Evolutionary conservation across 2,113 vertebrate genomes (phyloP), one percentile per base, ranked within the genome.

Genomic region (Petrocephalus zakoni): DNA sequence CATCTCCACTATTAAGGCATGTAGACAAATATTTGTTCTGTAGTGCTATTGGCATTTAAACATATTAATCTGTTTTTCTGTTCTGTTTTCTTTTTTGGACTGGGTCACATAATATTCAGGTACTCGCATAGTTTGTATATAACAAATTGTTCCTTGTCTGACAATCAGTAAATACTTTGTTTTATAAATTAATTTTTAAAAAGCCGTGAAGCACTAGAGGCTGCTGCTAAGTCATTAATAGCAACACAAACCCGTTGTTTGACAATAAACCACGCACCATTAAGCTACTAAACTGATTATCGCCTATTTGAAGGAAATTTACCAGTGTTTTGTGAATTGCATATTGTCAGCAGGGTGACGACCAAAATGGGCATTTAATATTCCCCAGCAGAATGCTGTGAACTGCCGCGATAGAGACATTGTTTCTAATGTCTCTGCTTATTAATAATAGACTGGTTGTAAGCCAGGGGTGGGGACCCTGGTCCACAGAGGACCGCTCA

Each of bases 201-300:
- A 56, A 86, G 52, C 52, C 51, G 13, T 56, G 55, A 86, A 86
- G 52, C 29, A 4, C 84, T 37, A n/a, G n/a, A 53, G 84, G 84
- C 29, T 34, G 51, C 5, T 19, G 52, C 25, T 42, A 85, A 85
- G 49, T 53, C 83, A 85, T 52, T 51, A 85, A 29, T 52, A 85
- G 46, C n/a, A 13, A 49, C 83, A 29, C n/a, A 13, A 25, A 49
- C 49, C 49, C 29, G 83, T 85, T 5, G 51, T 49, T 42, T 86
- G 84, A 86, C 84, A 86, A 86, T 86, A 52, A 86, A 86, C 84
- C 84, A 56, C 21, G 84, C 61, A 58, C 49, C 85, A 68, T 85
- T 83, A 85, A 84, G 85, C 22, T 55, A 85, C 53, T 51, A 88
- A 86, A 55, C 64, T 86, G 88, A 91, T 91, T 68, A 46, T 53